phyloP scores from a whole-genome alignment of 2,113 vertebrate genomes.

The Alligator mississippiensis region DNA sequence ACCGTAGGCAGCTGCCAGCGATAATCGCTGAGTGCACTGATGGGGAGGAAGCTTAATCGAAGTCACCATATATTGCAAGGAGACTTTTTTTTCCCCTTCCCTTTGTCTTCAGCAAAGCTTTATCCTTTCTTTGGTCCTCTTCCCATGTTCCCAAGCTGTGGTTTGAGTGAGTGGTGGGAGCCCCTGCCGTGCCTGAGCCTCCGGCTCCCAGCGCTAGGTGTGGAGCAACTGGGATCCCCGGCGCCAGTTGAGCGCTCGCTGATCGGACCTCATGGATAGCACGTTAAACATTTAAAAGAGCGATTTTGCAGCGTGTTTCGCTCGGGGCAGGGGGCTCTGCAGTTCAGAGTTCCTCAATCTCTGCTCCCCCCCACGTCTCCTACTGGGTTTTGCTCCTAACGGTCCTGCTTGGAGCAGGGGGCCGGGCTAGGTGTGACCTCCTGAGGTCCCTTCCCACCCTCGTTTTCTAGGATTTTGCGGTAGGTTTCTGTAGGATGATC shows the following conservation, averaged over 20 bases:
- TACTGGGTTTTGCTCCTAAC: neutral
- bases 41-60: neutral
- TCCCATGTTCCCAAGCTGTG: accelerated
- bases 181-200: no score
- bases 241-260: neutral
- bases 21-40: neutral
- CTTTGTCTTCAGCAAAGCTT: neutral
- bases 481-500: neutral
- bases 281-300: neutral
- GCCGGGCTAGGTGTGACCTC: no score
- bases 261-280: neutral
- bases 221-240: neutral
- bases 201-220: no score
- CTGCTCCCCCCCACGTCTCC: neutral
- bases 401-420: no score
- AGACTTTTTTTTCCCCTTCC: neutral
- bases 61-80: neutral
- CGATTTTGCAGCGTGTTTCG: neutral
- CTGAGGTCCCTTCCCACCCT: no score
- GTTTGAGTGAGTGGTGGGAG: accelerated
- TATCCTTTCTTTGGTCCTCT: neutral
- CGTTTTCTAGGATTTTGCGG: neutral
- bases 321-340: neutral
- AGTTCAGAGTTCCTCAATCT: no score
- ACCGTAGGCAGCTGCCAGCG: accelerated